A percentile compares a stretch with the other conserved stretches of the same genome.
Evolutionary conservation across 2,797 vertebrate genomes (phyloP).

Genomic region (Sebastes itinus): DNA sequence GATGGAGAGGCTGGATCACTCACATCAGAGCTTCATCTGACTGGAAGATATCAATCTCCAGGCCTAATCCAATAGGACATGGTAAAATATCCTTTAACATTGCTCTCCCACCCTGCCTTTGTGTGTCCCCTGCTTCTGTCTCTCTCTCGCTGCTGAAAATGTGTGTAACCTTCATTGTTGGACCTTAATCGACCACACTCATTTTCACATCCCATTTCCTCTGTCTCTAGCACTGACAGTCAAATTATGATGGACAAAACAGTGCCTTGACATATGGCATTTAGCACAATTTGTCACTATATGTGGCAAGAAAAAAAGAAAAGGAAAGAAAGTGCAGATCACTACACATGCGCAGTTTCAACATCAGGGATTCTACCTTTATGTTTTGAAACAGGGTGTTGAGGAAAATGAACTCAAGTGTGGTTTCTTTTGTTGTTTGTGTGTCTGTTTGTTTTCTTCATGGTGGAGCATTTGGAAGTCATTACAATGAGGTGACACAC

Average conservation of each 20-base stretch:
- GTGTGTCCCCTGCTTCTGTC: slow-evolving; percentile 59
- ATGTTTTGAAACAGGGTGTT: background rate
- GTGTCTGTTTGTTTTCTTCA: background rate
- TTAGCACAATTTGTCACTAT: slow-evolving; percentile 60
- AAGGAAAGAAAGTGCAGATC: slow-evolving; percentile 13
- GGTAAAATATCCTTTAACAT: slow-evolving; percentile 81
- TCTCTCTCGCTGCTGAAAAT: slow-evolving; percentile 58
- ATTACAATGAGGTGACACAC: background rate
- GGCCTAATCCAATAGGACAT: slow-evolving; percentile 79
- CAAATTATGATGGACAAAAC: slow-evolving; percentile 73
- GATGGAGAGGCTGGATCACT: slow-evolving; percentile 83
- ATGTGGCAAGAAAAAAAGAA: slow-evolving; percentile 23
- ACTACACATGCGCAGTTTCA: background rate
- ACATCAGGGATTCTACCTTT: background rate
- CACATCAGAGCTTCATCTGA: slow-evolving; percentile 81
- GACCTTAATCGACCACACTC: slow-evolving; percentile 70
- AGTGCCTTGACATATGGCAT: slow-evolving; percentile 61
- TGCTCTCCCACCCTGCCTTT: slow-evolving; percentile 68
- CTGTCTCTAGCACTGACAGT: slow-evolving; percentile 72
- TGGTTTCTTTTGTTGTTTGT: background rate
- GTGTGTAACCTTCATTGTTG: slow-evolving; percentile 68
- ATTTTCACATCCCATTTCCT: slow-evolving; percentile 81
- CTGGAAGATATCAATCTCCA: slow-evolving; percentile 86
- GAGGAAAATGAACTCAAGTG: background rate
- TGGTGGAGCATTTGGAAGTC: background rate